Conservation (phyloP, 2,888 invertebrate genomes). For the Iphiclides podalirius region DNA sequence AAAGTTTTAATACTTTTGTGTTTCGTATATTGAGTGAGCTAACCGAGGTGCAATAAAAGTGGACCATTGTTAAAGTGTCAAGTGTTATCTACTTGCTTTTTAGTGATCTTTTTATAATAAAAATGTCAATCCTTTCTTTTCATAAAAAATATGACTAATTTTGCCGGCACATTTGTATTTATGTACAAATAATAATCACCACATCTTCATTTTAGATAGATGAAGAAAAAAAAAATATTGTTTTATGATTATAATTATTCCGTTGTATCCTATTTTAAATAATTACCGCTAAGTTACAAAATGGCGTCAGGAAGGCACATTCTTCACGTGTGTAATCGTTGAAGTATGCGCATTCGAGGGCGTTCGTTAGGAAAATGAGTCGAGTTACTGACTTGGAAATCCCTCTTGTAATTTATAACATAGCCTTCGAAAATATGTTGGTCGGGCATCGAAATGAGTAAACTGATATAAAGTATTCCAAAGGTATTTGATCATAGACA, state of each 20-base stretch:
- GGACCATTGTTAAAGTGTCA: too few relatives aligned
- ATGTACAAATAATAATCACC: too few relatives aligned
- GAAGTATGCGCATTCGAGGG: constrained; percentile 43
- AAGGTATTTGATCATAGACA: too few relatives aligned
- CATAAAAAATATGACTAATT: too few relatives aligned
- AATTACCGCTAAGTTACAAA: constrained; percentile 19
- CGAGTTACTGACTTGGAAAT: constrained; percentile 45
- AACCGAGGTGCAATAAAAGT: too few relatives aligned
- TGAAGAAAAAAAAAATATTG: background rate
- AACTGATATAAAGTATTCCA: background rate
- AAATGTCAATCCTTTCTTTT: too few relatives aligned
- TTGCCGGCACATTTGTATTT: too few relatives aligned
- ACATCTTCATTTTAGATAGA: background rate
- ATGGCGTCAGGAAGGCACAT: constrained; percentile 37
- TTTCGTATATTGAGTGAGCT: too few relatives aligned
- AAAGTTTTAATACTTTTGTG: too few relatives aligned
- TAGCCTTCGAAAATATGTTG: constrained; percentile 26
- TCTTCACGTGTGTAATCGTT: constrained; percentile 45
- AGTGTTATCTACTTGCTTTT: too few relatives aligned
- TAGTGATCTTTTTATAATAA: too few relatives aligned
- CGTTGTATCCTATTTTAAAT: constrained; percentile 1
- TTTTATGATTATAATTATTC: background rate
- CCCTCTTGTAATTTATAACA: constrained; percentile 38
- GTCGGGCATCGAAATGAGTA: background rate
- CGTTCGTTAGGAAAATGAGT: constrained; percentile 51